A percentile compares a stretch with the other conserved stretches of the same genome.
Conservation (phyloP, 2,888 invertebrate species). For the Perdita meconis region DNA sequence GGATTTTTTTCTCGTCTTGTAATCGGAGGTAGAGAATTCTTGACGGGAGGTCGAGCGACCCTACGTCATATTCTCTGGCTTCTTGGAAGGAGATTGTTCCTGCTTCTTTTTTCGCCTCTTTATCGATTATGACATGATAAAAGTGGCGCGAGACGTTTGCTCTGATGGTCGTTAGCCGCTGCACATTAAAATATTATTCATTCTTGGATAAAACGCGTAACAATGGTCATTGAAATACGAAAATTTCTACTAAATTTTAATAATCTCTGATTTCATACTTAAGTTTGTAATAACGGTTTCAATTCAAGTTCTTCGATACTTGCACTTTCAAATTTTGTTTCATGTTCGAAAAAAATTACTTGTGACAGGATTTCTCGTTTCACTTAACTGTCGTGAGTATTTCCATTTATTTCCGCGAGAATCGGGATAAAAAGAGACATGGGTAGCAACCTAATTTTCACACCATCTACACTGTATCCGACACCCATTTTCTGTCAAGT, state of each 20-base stretch:
- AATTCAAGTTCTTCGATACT: no score
- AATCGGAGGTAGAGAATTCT: constrained; percentile 72
- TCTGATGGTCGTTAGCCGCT: constrained; percentile 43
- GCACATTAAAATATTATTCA: constrained; percentile 40
- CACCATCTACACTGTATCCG: constrained; percentile 50
- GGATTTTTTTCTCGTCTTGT: constrained; percentile 42
- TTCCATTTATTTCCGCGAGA: constrained; percentile 58
- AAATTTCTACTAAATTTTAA: no score
- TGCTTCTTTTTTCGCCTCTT: constrained; percentile 52
- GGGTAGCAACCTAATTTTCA: constrained; percentile 65
- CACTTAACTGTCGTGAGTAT: not conserved
- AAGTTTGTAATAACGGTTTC: no score
- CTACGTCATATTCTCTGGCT: constrained; percentile 64
- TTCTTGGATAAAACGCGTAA: constrained; percentile 4
- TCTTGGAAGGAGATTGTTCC: constrained; percentile 64
- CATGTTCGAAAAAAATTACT: no score
- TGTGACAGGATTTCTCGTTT: no score
- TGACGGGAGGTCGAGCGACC: constrained; percentile 74
- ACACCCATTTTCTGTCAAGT: constrained; percentile 53
- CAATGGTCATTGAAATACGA: not conserved
- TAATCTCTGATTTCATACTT: not conserved
- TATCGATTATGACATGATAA: constrained; percentile 67
- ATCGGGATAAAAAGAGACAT: constrained; percentile 51
- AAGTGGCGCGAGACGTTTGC: constrained; percentile 53
- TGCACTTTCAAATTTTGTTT: no score